Evolutionary conservation across 1,140 invertebrate species (phyloP).

Genomic region (Pararge aegeria): DNA sequence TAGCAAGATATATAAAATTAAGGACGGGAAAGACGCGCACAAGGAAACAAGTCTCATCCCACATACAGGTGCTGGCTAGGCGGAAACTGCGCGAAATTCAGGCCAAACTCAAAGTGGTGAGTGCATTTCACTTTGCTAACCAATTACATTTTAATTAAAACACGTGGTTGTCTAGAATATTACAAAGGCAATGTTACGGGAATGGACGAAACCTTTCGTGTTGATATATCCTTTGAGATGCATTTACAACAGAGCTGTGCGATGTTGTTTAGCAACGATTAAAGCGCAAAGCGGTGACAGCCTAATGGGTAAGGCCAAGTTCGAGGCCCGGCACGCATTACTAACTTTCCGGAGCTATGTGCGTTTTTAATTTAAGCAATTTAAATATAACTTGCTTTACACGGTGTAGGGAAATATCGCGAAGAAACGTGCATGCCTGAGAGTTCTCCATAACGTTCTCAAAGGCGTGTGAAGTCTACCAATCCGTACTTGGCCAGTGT

Average conservation of each 20-base stretch:
- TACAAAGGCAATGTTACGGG: neutral
- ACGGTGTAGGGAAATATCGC: too few relatives aligned
- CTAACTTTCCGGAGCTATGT: too few relatives aligned
- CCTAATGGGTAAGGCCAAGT: too few relatives aligned
- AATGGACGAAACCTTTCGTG: neutral
- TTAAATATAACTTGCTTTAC: too few relatives aligned
- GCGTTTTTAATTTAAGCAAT: too few relatives aligned
- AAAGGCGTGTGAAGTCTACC: too few relatives aligned
- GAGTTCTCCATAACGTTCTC: too few relatives aligned
- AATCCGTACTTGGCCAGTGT: too few relatives aligned
- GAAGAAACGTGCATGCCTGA: too few relatives aligned
- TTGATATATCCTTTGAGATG: neutral
- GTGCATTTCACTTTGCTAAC: conserved; percentile 57
- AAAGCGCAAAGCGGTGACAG: too few relatives aligned
- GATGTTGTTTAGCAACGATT: too few relatives aligned
- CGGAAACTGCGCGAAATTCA: conserved; percentile 98
- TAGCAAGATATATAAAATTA: conserved; percentile 99
- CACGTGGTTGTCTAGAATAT: neutral
- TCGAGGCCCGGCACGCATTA: too few relatives aligned
- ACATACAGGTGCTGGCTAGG: conserved; percentile 99
- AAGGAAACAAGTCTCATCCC: conserved; percentile 99
- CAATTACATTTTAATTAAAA: conserved; percentile 25
- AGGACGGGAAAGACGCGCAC: conserved; percentile 99
- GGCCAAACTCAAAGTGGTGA: conserved; percentile 97
- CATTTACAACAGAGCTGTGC: neutral